phyloP scores from a whole-genome alignment of 2,113 vertebrate species.

The Crotalus tigris region DNA sequence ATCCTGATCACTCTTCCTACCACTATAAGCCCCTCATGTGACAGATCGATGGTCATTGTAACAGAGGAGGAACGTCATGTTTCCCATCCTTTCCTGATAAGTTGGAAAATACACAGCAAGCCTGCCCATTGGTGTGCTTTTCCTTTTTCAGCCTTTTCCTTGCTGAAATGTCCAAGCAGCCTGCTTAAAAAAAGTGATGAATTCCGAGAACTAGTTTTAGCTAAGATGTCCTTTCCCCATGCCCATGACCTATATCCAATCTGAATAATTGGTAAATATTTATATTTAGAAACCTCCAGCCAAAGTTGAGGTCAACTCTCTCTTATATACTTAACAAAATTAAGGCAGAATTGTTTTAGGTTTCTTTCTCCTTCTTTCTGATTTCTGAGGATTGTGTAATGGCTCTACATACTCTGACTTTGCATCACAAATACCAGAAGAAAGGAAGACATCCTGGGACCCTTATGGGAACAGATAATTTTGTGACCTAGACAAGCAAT shows the following conservation, averaged over 20 bases:
- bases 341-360: not conserved
- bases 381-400: not conserved
- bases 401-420: not conserved
- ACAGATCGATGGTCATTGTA: not conserved
- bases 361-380: not conserved
- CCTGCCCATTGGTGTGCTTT: not conserved
- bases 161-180: not conserved
- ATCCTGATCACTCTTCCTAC: not conserved
- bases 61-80: not conserved
- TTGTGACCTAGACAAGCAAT: not conserved
- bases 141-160: not conserved
- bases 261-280: not conserved
- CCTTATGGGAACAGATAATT: not conserved
- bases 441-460: not conserved
- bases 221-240: not conserved
- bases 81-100: not conserved
- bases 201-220: not conserved
- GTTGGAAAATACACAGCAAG: not conserved
- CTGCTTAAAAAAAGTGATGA: not conserved
- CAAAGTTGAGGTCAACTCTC: not conserved
- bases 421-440: not conserved
- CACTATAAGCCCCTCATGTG: not conserved
- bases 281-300: not conserved
- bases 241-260: not conserved
- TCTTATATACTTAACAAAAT: not conserved